These are phyloP conservation scores for Pica pica DNA, from an alignment of 2,113 vertebrate genomes.

Conservation along the genomic window DNA sequence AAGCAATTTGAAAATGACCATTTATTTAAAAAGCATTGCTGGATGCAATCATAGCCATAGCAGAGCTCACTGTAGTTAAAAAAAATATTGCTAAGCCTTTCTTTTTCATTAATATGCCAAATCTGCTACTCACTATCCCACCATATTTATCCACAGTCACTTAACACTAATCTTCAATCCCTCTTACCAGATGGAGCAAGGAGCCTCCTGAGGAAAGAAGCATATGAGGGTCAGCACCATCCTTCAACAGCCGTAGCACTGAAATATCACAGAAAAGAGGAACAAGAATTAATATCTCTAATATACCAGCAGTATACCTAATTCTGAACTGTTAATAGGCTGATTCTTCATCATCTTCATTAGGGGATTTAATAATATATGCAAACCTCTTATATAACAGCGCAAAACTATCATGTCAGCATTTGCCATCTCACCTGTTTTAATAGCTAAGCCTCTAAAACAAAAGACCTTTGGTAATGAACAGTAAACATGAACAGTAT, in stretches of 20 bases:
- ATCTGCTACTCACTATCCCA: background rate
- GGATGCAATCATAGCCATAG: background rate
- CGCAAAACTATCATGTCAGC: background rate
- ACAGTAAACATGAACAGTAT: background rate
- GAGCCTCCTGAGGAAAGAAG: slow-evolving; percentile 84
- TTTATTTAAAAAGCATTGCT: background rate
- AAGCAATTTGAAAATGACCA: background rate
- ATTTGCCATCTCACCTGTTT: background rate
- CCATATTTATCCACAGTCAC: background rate
- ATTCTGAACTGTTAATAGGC: background rate
- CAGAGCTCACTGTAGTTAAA: background rate
- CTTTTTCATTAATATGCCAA: background rate
- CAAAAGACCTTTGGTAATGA: background rate
- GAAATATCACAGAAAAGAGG: slow-evolving; percentile 61
- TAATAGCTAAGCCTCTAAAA: background rate
- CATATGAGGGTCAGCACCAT: slow-evolving; percentile 81
- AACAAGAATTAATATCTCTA: slow-evolving; percentile 19
- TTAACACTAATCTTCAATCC: background rate
- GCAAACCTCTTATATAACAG: background rate
- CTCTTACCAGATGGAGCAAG: slow-evolving; percentile 91
- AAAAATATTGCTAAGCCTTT: background rate
- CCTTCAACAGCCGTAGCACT: slow-evolving; percentile 89
- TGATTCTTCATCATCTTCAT: background rate
- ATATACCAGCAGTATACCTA: background rate
- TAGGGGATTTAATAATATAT: background rate